Percentiles rank a stretch among this genome's conserved stretches.
phyloP scores from a whole-genome alignment of 2,113 vertebrate species.

The Balaeniceps rex region DNA sequence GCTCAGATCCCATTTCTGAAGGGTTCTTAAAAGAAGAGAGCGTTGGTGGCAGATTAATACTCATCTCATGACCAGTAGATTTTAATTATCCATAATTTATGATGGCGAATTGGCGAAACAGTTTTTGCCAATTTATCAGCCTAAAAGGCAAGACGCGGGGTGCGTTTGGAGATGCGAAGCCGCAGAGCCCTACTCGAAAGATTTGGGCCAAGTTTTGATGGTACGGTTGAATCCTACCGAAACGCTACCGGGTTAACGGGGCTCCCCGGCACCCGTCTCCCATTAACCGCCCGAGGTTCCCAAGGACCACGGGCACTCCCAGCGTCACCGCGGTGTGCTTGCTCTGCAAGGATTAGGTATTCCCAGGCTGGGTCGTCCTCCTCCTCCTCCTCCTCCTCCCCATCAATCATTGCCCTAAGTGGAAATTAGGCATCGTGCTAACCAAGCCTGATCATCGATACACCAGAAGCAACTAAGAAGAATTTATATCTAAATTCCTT shows the following conservation, averaged over 20 bases:
- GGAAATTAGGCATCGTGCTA: background rate
- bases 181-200: background rate
- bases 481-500: background rate
- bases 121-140: background rate
- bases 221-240: background rate
- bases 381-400: background rate
- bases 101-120: background rate
- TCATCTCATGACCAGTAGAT: background rate
- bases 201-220: background rate
- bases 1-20: slow-evolving; percentile 53
- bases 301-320: fast-evolving
- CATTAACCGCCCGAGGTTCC: fast-evolving
- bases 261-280: background rate
- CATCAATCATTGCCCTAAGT: background rate
- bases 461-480: background rate
- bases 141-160: background rate
- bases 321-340: background rate
- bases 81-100: slow-evolving; percentile 58
- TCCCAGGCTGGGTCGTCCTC: background rate
- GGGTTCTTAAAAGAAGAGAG: slow-evolving; percentile 27
- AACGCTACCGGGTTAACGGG: background rate
- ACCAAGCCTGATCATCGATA: background rate
- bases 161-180: background rate
- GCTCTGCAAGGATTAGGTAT: background rate
- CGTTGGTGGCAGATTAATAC: slow-evolving; percentile 27